Evolutionary conservation across 2,113 vertebrate species (phyloP), one percentile per base, ranked within the genome.

Genomic region (Phoenicopterus ruber): DNA sequence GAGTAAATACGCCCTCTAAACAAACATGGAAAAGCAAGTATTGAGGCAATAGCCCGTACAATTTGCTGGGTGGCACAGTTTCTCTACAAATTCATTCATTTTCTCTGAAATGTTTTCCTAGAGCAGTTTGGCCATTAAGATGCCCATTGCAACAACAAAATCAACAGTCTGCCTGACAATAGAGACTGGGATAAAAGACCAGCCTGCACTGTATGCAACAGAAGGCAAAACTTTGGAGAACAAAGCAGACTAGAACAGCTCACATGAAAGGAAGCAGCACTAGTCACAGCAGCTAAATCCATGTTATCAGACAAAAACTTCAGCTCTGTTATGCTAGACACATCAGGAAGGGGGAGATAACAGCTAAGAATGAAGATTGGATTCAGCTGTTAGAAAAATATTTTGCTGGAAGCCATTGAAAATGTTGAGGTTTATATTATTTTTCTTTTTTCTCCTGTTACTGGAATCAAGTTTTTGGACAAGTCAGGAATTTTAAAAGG

Each of bases 311-410:
- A 47, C 20, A 82, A 83, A 93, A 95, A 88, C 4, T 69, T 73
- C 20, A 69, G 7, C 7, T 95, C 34, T 89, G 47, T 83, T 91
- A 26, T 20, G 17, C 40, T 62, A 70, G 70, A 55, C 66, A 54
- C 79, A 78, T 66, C 38, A 86, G 62, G 59, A 92, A 95, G 47
- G 25, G 28, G 46, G 52, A 93, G 61, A 93, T 93, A 92, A 95
- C 2, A 22, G 65, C 42, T 84, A 88, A 88, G 52, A 76, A 63
- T 52, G 54, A 73, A 83, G 50, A 24, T 25, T 20, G 10, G 17
- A 71, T 89, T 88, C 49, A 69, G 16, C 22, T 79, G 46, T 58
- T 95, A 87, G 81, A 71, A 81, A 86, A 92, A 40, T 80, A 77
- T 66, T 82, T 82, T 82, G 24, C 40, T 82, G 22, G 34, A 96